Base-by-base conservation (phyloP, 2,113 vertebrate species). In the Tapirus terrestris region DNA sequence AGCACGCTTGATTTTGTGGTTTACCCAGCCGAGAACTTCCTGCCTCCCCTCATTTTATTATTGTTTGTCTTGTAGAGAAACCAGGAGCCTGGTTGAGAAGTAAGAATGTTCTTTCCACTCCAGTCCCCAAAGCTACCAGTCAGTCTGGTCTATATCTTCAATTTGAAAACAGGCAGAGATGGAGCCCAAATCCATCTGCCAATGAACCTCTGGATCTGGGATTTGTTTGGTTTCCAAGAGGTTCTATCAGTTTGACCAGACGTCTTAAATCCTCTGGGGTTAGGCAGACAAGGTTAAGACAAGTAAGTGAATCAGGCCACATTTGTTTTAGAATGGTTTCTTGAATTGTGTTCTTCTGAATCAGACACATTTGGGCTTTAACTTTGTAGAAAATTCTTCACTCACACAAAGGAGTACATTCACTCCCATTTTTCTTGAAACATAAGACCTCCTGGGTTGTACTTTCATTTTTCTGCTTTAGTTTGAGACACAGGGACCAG, bases 301-400 rank as follows among this genome's bases (percentile, higher is more conserved):
- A 88, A 68, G 60, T 11, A n/a, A 56, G 6, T 45, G 39, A 29
- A 76, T 58, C 36, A 12, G 68, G 16, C 2, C 14, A 4, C 12
- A 33, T 48, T 67, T 25, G 6, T 65, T 94, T 96, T 79, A 43
- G 5, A 92, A 70, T 72, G 25, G 8, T 45, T 81, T 70, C 65
- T 86, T 95, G 36, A 76, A 68, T 84, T 63, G 36, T 75, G 8
- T 27, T 81, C 82, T 94, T 96, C 31, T 82, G 70, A 86, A 65
- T 23, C 21, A 91, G 58, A 85, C 67, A 87, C 33, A n/a, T 9
- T 65, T 73, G 36, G 48, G 60, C 70, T 96, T 90, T 96, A 97
- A 89, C 91, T 98, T 94, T 48, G 45, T 72, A 56, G 61, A 68
- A 67, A 61, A 31, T 48, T 89, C 79, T 89, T 89, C 58, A 60